These are phyloP conservation scores for Leptonema lineaticorne DNA, from an alignment of 1,140 invertebrate species.

Conservation along the genomic window DNA sequence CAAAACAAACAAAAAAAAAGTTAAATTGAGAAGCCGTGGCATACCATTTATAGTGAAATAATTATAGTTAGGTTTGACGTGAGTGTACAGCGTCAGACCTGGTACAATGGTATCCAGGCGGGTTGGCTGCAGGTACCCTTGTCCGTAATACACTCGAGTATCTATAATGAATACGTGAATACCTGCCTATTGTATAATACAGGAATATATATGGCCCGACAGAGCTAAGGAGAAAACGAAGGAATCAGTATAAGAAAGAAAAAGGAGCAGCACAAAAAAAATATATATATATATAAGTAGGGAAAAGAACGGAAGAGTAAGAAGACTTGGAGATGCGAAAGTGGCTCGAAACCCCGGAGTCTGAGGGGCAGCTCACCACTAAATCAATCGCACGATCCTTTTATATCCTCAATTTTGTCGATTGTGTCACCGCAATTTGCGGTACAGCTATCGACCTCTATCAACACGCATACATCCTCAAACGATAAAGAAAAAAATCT, in stretches of 20 bases:
- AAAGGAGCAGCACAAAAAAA: background rate
- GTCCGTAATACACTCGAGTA: conserved; percentile 28
- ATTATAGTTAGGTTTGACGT: conserved; percentile 33
- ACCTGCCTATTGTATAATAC: conserved; percentile 36
- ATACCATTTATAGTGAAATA: conserved; percentile 31
- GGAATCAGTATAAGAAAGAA: background rate
- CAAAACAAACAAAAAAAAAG: no score
- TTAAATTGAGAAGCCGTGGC: conserved; percentile 17
- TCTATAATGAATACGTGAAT: conserved; percentile 38
- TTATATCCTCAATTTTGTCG: conserved; percentile 23
- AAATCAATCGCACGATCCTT: conserved; percentile 15
- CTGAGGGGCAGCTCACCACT: conserved; percentile 1
- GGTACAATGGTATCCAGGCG: conserved; percentile 8
- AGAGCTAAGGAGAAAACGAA: background rate
- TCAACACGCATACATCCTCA: background rate
- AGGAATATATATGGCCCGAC: conserved; percentile 21
- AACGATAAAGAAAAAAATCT: background rate
- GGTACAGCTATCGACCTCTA: background rate
- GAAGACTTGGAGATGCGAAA: background rate
- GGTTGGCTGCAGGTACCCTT: conserved; percentile 19
- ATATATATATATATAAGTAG: background rate
- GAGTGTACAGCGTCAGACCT: conserved; percentile 18
- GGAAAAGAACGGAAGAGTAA: background rate
- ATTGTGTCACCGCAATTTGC: conserved; percentile 22
- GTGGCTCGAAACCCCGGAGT: background rate